Conservation (phyloP, 2,113 vertebrate species). For the Platichthys stellatus region DNA sequence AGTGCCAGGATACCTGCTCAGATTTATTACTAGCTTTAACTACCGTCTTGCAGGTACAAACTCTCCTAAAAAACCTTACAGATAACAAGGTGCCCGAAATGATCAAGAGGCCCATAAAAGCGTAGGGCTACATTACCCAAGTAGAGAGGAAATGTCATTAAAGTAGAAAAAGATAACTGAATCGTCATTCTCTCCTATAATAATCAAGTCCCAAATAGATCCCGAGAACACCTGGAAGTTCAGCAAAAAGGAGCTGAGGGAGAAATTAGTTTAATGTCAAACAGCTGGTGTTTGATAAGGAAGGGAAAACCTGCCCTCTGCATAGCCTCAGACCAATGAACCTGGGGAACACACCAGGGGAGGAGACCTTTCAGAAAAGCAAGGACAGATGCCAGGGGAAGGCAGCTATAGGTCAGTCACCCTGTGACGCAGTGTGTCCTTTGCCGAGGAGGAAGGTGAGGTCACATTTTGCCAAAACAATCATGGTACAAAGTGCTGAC, state of each 20-base stretch:
- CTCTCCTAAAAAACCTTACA: not conserved
- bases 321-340: slow-evolving; percentile 24
- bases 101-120: slow-evolving; percentile 21
- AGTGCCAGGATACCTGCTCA: not conserved
- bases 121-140: slow-evolving; percentile 10
- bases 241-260: slow-evolving; percentile 51
- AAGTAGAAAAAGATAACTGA: slow-evolving; percentile 39
- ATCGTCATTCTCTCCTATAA: slow-evolving; percentile 40
- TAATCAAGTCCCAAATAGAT: slow-evolving; percentile 41
- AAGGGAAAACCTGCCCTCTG: slow-evolving; percentile 23
- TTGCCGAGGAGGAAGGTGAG: slow-evolving; percentile 34
- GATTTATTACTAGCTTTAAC: not conserved
- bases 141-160: slow-evolving; percentile 38
- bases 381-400: slow-evolving; percentile 46
- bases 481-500: slow-evolving; percentile 25
- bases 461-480: slow-evolving; percentile 37
- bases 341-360: slow-evolving; percentile 28
- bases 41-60: not conserved
- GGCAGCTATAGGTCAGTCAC: slow-evolving; percentile 51
- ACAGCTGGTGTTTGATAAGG: slow-evolving; percentile 59
- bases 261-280: slow-evolving; percentile 68
- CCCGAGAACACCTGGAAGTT: slow-evolving; percentile 55
- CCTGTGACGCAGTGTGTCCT: slow-evolving; percentile 39
- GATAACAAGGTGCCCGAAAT: slow-evolving; percentile 15
- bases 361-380: slow-evolving; percentile 55